Conservation (phyloP, 2,888 invertebrate species). For the Acleris holmiana region DNA sequence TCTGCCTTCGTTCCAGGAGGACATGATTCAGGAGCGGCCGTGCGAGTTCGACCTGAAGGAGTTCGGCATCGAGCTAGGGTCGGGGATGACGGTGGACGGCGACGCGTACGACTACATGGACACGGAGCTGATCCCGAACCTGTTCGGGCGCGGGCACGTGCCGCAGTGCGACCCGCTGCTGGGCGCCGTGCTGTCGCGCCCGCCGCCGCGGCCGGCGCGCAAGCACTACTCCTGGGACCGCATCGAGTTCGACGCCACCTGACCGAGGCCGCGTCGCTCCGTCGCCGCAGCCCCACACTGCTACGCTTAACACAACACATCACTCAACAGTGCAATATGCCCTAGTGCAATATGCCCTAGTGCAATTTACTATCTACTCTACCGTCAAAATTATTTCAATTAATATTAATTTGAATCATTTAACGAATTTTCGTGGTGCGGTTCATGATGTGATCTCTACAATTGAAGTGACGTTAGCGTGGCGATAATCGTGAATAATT, state of each 20-base stretch:
- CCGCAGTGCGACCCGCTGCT: slow-evolving; percentile 89
- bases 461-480: slow-evolving; percentile 5
- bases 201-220: slow-evolving; percentile 86
- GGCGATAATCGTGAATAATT: slow-evolving; percentile 9
- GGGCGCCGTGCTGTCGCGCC: slow-evolving; percentile 86
- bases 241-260: slow-evolving; percentile 88
- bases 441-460: too few species aligned
- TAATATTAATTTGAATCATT: too few species aligned
- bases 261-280: slow-evolving; percentile 55
- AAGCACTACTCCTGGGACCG: slow-evolving; percentile 90
- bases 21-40: slow-evolving; percentile 63
- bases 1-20: slow-evolving; percentile 74
- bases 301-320: not conserved
- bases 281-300: slow-evolving; percentile 19
- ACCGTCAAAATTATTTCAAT: not conserved
- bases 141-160: slow-evolving; percentile 77
- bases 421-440: too few species aligned
- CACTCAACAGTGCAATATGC: not conserved
- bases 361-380: not conserved
- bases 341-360: not conserved
- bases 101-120: slow-evolving; percentile 79
- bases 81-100: slow-evolving; percentile 83
- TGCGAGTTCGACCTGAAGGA: slow-evolving; percentile 85
- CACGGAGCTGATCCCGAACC: slow-evolving; percentile 73
- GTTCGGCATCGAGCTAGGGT: slow-evolving; percentile 85